A percentile compares a stretch with the other conserved stretches of the same genome.
Conservation (phyloP, 2,113 vertebrate species). For the Elaphurus davidianus region DNA sequence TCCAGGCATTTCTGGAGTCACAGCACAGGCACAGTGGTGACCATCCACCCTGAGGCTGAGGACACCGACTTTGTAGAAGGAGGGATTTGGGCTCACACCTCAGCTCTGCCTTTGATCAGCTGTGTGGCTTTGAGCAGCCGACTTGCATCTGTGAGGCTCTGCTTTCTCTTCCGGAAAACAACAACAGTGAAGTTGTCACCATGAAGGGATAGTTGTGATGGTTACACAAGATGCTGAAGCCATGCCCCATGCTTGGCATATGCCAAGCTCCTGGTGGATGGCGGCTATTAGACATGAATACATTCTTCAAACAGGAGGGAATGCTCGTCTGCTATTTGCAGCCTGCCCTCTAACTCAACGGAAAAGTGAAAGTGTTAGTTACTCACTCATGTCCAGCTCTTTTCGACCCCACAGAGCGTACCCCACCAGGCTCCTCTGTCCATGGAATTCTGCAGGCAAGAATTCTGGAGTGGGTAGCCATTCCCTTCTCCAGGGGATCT, state of each 20-base stretch:
- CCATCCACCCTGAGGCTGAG: not conserved
- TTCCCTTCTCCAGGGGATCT: not conserved
- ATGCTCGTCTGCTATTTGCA: accelerated
- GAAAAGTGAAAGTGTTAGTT: not conserved
- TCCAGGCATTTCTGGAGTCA: not conserved
- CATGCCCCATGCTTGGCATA: not conserved
- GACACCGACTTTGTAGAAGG: not conserved
- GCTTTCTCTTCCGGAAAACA: not conserved
- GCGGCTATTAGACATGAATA: not conserved
- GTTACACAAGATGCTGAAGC: no score
- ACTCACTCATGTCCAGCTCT: not conserved
- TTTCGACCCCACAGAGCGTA: not conserved
- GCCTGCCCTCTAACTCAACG: not conserved
- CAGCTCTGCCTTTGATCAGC: not conserved
- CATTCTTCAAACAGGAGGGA: not conserved
- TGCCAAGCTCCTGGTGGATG: accelerated
- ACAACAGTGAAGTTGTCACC: not conserved
- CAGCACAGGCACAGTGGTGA: not conserved
- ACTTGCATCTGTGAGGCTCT: not conserved
- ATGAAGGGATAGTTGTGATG: no score
- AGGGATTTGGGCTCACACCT: not conserved
- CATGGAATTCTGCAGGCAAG: not conserved
- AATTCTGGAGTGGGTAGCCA: not conserved
- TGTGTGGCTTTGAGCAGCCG: not conserved
- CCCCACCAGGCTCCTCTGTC: not conserved